Conservation (phyloP, 1,140 invertebrate genomes). For the Caenorhabditis latens region DNA sequence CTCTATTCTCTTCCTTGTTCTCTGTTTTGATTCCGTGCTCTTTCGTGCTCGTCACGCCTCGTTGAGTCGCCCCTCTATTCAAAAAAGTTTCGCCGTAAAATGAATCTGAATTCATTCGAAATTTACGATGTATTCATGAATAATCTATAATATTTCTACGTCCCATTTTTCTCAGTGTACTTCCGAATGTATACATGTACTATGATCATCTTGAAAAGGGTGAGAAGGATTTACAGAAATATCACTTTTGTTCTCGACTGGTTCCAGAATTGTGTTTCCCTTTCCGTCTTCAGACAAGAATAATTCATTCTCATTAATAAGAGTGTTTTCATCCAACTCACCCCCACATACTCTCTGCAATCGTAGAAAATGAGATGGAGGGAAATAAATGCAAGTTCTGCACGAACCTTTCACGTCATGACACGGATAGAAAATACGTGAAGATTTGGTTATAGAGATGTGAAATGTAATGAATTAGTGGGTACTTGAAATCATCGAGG, state of each 20-base stretch:
- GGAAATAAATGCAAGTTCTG: constrained; percentile 14
- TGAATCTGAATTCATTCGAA: constrained; percentile 8
- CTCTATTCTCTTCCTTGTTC: neutral
- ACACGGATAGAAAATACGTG: neutral
- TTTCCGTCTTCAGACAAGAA: neutral
- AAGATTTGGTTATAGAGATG: neutral
- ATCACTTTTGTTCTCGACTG: neutral
- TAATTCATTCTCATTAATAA: constrained; percentile 52
- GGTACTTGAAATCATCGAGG: no score
- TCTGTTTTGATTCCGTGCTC: constrained; percentile 9
- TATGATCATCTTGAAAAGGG: neutral
- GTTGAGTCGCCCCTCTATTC: neutral
- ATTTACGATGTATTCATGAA: constrained; percentile 18
- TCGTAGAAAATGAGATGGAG: neutral
- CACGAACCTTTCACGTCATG: constrained; percentile 29
- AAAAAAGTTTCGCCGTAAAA: neutral
- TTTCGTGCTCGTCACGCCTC: neutral
- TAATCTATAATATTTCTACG: constrained; percentile 5
- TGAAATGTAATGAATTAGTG: no score
- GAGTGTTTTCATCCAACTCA: constrained; percentile 27
- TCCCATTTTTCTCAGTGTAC: neutral
- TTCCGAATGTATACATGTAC: neutral
- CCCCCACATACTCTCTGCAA: neutral
- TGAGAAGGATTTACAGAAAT: neutral
- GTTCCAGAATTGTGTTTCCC: neutral